Conservation (phyloP, 2,888 invertebrate genomes). For the Melieria picta region DNA sequence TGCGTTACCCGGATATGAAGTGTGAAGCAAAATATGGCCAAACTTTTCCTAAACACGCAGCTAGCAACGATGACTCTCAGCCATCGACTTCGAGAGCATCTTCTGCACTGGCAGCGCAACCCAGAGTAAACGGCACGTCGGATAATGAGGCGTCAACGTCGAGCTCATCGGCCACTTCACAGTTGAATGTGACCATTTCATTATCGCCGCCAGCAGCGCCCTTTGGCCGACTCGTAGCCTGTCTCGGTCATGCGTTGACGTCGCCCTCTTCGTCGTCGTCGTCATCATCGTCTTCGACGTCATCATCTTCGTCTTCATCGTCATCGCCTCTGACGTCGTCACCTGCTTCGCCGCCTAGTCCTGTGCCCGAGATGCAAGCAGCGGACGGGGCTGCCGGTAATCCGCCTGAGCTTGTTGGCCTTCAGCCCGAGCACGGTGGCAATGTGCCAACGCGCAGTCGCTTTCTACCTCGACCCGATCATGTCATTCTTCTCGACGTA, state of each 20-base stretch:
- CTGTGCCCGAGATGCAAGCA: conserved; percentile 25
- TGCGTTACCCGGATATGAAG: background rate
- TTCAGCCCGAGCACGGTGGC: conserved; percentile 37
- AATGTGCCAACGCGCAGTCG: conserved; percentile 52
- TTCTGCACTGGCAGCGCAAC: background rate
- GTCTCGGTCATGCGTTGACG: conserved; percentile 16
- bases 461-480: conserved; percentile 54
- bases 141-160: background rate
- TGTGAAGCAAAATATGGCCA: background rate
- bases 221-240: background rate
- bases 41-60: too few species aligned
- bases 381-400: conserved; percentile 3
- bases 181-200: conserved; percentile 7
- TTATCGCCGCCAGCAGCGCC: background rate
- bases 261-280: conserved; percentile 27
- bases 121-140: background rate
- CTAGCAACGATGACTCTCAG: conserved; percentile 2
- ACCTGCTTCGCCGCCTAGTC: conserved; percentile 36
- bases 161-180: conserved; percentile 12
- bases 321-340: conserved; percentile 30
- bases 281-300: conserved; percentile 40
- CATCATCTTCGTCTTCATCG: conserved; percentile 40
- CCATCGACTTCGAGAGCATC: conserved; percentile 35
- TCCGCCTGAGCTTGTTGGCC: conserved; percentile 17
- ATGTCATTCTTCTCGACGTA: conserved; percentile 54